Evolutionary conservation across 2,888 invertebrate genomes (phyloP).

Genomic region (Andrena haemorrhoa): DNA sequence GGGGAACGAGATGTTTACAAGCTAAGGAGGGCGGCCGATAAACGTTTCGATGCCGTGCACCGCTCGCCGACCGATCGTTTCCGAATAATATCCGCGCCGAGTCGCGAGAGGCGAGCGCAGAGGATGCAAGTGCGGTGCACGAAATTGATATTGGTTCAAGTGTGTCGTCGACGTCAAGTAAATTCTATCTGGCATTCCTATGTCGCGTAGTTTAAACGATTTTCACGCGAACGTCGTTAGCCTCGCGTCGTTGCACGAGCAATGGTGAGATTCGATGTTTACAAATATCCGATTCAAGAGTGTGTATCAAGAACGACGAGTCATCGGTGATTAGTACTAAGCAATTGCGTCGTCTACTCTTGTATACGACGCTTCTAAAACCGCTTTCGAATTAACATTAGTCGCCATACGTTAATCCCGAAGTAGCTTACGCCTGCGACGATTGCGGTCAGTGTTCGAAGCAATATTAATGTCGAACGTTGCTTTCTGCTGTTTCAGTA

Average conservation of each 20-base stretch:
- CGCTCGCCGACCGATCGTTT: not conserved
- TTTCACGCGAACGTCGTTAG: not conserved
- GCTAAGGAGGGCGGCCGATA: not conserved
- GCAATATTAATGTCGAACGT: slow-evolving; percentile 5
- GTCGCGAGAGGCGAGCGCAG: not conserved
- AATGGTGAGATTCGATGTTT: slow-evolving; percentile 11
- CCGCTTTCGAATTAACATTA: not conserved
- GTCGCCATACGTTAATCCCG: not conserved
- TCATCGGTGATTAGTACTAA: slow-evolving; percentile 31
- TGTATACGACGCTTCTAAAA: not conserved
- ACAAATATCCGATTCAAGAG: slow-evolving; percentile 40
- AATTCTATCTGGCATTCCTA: not conserved
- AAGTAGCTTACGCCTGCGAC: not conserved
- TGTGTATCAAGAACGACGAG: slow-evolving; percentile 36
- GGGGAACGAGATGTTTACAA: slow-evolving; percentile 40
- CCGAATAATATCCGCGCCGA: not conserved
- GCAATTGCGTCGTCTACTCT: not conserved
- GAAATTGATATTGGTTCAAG: not conserved
- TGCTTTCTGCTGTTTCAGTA: slow-evolving; percentile 65
- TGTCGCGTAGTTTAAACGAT: not conserved
- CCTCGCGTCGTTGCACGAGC: slow-evolving; percentile 27
- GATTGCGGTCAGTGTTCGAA: not conserved
- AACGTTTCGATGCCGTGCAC: not conserved
- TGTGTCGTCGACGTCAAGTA: not conserved
- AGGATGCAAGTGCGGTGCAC: slow-evolving; percentile 7